Conservation (phyloP, 2,888 invertebrate genomes). For the Masnerella sp. region DNA sequence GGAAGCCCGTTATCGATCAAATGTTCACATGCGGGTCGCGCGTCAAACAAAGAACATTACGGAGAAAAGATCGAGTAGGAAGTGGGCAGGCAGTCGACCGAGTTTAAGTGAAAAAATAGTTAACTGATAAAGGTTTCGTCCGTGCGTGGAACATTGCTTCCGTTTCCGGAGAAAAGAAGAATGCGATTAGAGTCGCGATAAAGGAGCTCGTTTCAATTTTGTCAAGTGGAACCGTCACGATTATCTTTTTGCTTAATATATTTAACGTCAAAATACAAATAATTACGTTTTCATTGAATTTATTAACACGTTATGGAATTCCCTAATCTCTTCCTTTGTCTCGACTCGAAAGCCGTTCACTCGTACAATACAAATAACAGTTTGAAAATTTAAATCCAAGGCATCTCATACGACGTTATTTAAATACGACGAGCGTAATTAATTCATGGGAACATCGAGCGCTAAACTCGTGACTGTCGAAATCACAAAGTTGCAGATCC, state of each 20-base stretch:
- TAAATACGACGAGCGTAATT: too few species aligned
- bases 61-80: constrained; percentile 58
- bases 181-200: constrained; percentile 57
- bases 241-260: constrained; percentile 49
- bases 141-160: constrained; percentile 66
- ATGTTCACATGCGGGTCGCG: constrained; percentile 57
- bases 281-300: too few species aligned
- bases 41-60: constrained; percentile 53
- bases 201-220: constrained; percentile 62
- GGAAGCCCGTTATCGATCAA: constrained; percentile 57
- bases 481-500: background rate
- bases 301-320: too few species aligned
- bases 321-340: too few species aligned
- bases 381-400: too few species aligned
- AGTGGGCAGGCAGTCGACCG: constrained; percentile 59
- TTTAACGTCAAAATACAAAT: constrained; percentile 7
- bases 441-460: background rate
- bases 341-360: too few species aligned
- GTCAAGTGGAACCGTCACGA: constrained; percentile 59
- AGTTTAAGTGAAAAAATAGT: constrained; percentile 59
- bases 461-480: too few species aligned
- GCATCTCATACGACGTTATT: too few species aligned
- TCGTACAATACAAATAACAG: too few species aligned
- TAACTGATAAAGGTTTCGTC: constrained; percentile 66
- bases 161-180: constrained; percentile 63